These are phyloP conservation scores for Spea bombifrons DNA, from an alignment of 2,113 vertebrate species.

Conservation along the genomic window DNA sequence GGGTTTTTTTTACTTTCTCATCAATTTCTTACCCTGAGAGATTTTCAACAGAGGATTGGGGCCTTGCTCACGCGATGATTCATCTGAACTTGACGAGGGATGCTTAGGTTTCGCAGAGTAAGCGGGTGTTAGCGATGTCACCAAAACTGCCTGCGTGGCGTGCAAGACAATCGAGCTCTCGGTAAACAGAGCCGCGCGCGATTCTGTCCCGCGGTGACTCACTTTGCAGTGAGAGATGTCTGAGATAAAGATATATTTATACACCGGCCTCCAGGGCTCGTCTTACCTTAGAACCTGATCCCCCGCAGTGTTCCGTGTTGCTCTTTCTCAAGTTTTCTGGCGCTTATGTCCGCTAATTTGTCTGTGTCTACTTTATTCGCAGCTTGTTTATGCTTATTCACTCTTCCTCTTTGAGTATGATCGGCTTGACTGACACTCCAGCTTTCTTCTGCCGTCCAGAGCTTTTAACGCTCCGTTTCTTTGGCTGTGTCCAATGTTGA, in stretches of 20 bases:
- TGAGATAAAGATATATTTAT: background rate
- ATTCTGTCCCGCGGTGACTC: background rate
- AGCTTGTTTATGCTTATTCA: background rate
- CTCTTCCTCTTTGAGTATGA: no score
- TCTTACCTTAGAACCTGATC: background rate
- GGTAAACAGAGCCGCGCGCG: background rate
- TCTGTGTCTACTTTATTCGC: no score
- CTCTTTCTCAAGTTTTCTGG: background rate
- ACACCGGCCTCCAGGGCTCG: background rate
- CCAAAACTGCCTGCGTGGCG: background rate
- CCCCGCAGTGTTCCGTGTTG: background rate
- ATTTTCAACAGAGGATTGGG: background rate
- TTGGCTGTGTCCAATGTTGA: no score
- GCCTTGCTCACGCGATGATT: slow-evolving; percentile 30
- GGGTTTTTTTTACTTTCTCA: background rate
- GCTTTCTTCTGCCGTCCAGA: no score
- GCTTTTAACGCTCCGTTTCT: no score
- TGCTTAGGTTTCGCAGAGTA: slow-evolving; percentile 11
- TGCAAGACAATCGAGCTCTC: background rate
- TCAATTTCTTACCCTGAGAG: slow-evolving; percentile 30
- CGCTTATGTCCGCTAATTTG: no score
- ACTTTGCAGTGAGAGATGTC: background rate
- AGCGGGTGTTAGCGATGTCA: background rate
- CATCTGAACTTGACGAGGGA: background rate
- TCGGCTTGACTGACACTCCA: no score